Evolutionary conservation across 2,797 vertebrate genomes (phyloP), one percentile per base, ranked within the genome.

Genomic region (Hybognathus amarus): DNA sequence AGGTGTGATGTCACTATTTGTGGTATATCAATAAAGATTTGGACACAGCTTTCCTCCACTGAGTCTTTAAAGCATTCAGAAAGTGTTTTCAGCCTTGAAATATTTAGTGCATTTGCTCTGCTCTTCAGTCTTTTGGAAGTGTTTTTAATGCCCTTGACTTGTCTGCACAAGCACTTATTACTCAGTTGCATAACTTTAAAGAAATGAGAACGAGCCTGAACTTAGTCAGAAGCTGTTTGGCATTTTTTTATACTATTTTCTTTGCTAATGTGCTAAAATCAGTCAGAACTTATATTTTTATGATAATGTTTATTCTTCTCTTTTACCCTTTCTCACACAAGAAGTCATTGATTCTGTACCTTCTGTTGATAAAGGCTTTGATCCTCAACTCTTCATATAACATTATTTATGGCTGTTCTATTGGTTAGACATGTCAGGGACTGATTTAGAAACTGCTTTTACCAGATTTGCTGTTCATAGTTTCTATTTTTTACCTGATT

Each of bases 111-210:
- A 36, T 78, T 71, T 64, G 67, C 54, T 77, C 56, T 47, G 11
- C 47, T 77, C 64, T 74, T 47, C 1, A 33, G 40, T 79, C 54
- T 69, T 66, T 38, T 64, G 42, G 68, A 73, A 82, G 47, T 18
- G 15, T 40, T 63, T 59, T 50, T 68, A 67, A 30, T 38, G 69
- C 59, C 17, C 24, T 40, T 69, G 78, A 80, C 80, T 64, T 75
- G 78, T 85, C 83, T 71, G 70, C 30, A 24, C 70, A 70, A 70
- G 79, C 30, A 52, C 61, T 61, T 50, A 75, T 68, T 50, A 24
- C 61, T 38, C n/a, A 11, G 40, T 86, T 87, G 87, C 88, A 86
- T 89, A 68, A 85, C 90, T 87, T 11, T 59, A 87, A 84, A 69
- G 70, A 85, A 18, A 69, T 6, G n/a, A n/a, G 59, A 69, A 22